Evolutionary conservation across 2,797 vertebrate genomes (phyloP).

Genomic region (Nannoperca obscura): DNA sequence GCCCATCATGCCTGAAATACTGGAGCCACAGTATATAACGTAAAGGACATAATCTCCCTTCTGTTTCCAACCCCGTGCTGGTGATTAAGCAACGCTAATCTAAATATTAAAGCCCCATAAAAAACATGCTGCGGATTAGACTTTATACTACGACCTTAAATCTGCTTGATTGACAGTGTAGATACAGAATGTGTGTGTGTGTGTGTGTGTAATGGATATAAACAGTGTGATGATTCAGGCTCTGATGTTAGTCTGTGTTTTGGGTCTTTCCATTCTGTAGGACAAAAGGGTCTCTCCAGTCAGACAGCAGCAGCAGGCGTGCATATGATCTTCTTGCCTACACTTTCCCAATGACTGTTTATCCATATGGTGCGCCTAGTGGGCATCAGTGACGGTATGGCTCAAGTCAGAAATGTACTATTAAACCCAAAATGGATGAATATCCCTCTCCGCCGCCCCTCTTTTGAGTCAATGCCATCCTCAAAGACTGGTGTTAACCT

Average conservation of each 20-base stretch:
- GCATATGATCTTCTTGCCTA: slow-evolving; percentile 32
- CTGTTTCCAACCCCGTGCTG: slow-evolving; percentile 10
- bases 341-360: slow-evolving; percentile 37
- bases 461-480: slow-evolving; percentile 65
- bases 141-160: slow-evolving; percentile 32
- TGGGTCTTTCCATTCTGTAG: slow-evolving; percentile 12
- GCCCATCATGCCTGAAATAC: background rate
- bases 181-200: background rate
- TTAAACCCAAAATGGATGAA: slow-evolving; percentile 64
- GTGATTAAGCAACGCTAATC: slow-evolving; percentile 36
- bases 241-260: background rate
- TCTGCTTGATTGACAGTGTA: slow-evolving; percentile 14
- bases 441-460: slow-evolving; percentile 48
- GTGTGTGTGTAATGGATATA: slow-evolving; percentile 2
- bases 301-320: slow-evolving; percentile 38
- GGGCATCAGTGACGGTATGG: slow-evolving; percentile 32
- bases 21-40: background rate
- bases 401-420: slow-evolving; percentile 57
- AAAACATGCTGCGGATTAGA: slow-evolving; percentile 54
- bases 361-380: slow-evolving; percentile 59
- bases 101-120: slow-evolving; percentile 35
- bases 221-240: too few species aligned
- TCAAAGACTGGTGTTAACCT: slow-evolving; percentile 76
- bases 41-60: slow-evolving; percentile 14
- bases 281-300: slow-evolving; percentile 24